Evolutionary conservation across 53 echinoderm and acorn worm genomes (phyloP).

Genomic region (Echinometra lucunter): DNA sequence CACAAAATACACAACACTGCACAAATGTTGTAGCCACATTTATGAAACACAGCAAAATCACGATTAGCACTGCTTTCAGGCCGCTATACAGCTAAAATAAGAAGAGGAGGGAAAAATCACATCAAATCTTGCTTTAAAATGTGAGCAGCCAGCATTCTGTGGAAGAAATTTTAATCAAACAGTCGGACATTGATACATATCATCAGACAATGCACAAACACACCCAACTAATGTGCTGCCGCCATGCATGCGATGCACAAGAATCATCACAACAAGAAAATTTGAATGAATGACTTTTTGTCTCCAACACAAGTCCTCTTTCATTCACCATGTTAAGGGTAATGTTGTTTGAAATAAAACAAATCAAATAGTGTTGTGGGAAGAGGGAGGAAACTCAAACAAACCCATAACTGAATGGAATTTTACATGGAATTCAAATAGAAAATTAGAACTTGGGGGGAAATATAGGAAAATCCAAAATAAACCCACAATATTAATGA

Average conservation of each 20-base stretch:
- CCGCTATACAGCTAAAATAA: background rate
- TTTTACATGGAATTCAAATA: no score
- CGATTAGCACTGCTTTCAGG: background rate
- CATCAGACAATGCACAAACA: background rate
- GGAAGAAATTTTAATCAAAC: background rate
- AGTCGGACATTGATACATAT: background rate
- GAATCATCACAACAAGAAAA: background rate
- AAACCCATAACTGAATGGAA: background rate
- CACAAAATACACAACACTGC: background rate
- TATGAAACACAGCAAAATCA: no score
- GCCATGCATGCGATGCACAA: conserved; percentile 27
- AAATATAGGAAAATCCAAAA: no score
- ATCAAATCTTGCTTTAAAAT: background rate
- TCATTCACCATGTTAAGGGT: background rate
- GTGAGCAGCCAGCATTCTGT: conserved; percentile 9
- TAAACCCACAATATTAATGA: no score
- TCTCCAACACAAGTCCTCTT: no score
- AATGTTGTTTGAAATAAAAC: background rate
- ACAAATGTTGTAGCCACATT: background rate
- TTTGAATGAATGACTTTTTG: background rate
- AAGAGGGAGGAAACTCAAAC: background rate
- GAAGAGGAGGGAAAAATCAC: background rate
- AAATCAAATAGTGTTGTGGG: background rate
- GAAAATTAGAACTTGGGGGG: no score
- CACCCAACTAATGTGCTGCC: background rate